These are phyloP conservation scores for Anhinga rufa DNA, from an alignment of 2,113 vertebrate genomes.

Conservation along the genomic window DNA sequence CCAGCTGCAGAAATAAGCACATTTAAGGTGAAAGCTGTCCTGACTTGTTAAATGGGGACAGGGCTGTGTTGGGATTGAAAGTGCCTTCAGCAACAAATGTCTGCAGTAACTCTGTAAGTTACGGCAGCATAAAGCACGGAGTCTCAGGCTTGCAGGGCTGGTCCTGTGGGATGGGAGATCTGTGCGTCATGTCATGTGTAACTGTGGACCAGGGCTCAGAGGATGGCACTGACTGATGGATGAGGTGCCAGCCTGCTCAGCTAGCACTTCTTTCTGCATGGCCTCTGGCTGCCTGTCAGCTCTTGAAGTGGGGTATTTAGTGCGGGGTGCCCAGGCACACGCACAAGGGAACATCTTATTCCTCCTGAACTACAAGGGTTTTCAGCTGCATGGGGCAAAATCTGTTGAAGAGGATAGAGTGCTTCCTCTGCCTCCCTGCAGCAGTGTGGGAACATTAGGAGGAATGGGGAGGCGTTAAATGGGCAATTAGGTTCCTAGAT, in stretches of 20 bases:
- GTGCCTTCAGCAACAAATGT: neutral
- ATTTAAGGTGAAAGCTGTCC: neutral
- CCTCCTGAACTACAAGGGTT: neutral
- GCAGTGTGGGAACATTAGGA: neutral
- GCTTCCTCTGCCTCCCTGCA: neutral
- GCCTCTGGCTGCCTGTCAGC: neutral
- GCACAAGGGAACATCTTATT: no score
- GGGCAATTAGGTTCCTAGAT: neutral
- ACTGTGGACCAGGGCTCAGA: neutral
- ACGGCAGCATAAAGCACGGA: neutral
- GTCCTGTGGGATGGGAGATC: neutral
- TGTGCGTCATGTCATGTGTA: neutral
- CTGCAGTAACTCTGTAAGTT: no score
- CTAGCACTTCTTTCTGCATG: neutral
- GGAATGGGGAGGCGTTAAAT: neutral
- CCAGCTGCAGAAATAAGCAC: neutral
- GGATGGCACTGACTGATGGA: neutral
- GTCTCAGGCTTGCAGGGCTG: neutral
- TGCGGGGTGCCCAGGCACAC: neutral
- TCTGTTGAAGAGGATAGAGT: neutral
- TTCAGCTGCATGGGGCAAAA: neutral
- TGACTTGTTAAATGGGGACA: neutral
- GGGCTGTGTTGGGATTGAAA: neutral
- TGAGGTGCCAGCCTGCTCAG: neutral
- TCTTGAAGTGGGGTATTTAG: neutral